These are phyloP conservation scores for Phycodurus eques DNA, from an alignment of 2,113 vertebrate genomes.

Conservation along the genomic window DNA sequence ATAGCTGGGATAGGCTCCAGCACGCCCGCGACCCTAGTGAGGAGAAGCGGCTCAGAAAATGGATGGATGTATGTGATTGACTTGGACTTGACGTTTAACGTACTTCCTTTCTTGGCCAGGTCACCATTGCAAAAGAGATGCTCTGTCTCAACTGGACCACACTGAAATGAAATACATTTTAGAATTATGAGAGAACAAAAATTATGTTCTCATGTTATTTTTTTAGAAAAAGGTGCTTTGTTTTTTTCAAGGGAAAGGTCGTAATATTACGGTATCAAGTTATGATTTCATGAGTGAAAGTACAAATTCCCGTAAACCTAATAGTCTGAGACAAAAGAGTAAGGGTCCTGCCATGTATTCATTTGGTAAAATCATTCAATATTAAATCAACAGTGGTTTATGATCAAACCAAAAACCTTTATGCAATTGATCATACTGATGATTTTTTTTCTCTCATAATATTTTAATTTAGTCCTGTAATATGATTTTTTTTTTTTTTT, in stretches of 20 bases:
- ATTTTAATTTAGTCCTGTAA: not conserved
- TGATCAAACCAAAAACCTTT: not conserved
- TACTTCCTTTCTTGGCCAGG: no score
- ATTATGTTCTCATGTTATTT: not conserved
- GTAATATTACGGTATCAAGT: not conserved
- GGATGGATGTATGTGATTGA: no score
- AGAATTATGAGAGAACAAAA: not conserved
- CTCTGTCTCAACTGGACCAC: constrained; percentile 5
- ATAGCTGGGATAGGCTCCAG: no score
- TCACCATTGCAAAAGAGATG: no score
- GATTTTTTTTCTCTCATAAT: not conserved
- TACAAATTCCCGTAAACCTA: not conserved
- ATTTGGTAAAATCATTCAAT: not conserved
- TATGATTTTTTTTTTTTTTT: not conserved
- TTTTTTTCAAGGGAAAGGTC: not conserved
- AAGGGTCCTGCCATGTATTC: not conserved
- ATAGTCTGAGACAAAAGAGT: not conserved
- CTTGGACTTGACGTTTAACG: no score
- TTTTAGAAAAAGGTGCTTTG: not conserved
- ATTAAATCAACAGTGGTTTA: not conserved
- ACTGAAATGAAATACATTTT: constrained; percentile 31
- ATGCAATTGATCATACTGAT: not conserved
- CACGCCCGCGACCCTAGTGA: no score
- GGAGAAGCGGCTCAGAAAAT: no score
- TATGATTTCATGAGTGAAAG: not conserved